Percentiles rank a stretch among this genome's conserved stretches.
phyloP scores from a whole-genome alignment of 1,140 invertebrate genomes.

The Mizuhopecten yessoensis region DNA sequence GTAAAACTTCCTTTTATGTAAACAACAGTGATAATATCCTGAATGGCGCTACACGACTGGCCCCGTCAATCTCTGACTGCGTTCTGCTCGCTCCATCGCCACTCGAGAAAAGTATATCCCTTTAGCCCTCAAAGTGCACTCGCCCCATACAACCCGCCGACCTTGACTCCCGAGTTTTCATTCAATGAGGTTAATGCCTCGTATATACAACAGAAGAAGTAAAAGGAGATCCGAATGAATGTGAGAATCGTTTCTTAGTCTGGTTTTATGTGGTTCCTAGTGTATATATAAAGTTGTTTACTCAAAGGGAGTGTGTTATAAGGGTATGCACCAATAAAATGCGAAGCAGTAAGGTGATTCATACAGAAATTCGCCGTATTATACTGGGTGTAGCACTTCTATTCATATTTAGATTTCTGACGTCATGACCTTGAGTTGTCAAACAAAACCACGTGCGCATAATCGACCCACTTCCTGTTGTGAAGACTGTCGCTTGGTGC shows the following conservation, averaged over 20 bases:
- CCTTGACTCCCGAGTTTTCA: constrained; percentile 53
- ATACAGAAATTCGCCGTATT: constrained; percentile 13
- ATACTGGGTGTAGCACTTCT: constrained; percentile 56
- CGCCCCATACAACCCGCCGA: constrained; percentile 56
- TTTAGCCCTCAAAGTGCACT: constrained; percentile 59
- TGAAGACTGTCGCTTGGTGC: constrained; percentile 31
- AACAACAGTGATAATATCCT: constrained; percentile 41
- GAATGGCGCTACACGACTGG: constrained; percentile 49
- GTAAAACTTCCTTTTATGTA: constrained; percentile 45
- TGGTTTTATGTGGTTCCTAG: neutral
- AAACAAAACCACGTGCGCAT: constrained; percentile 65
- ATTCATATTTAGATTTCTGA: constrained; percentile 54
- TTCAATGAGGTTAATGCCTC: constrained; percentile 60
- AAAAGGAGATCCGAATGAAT: constrained; percentile 27
- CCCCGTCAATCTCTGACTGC: constrained; percentile 44
- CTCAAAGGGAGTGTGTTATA: neutral
- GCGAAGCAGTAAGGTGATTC: neutral
- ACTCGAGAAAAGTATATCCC: constrained; percentile 49
- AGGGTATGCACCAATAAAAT: constrained; percentile 1
- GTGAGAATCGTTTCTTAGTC: neutral
- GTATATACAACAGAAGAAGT: constrained; percentile 52
- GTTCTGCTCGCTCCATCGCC: constrained; percentile 46
- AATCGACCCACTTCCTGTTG: constrained; percentile 50
- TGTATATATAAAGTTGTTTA: neutral
- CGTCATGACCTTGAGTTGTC: constrained; percentile 69